Conservation (phyloP, 2,888 invertebrate genomes). For the Aphidius colemani region DNA sequence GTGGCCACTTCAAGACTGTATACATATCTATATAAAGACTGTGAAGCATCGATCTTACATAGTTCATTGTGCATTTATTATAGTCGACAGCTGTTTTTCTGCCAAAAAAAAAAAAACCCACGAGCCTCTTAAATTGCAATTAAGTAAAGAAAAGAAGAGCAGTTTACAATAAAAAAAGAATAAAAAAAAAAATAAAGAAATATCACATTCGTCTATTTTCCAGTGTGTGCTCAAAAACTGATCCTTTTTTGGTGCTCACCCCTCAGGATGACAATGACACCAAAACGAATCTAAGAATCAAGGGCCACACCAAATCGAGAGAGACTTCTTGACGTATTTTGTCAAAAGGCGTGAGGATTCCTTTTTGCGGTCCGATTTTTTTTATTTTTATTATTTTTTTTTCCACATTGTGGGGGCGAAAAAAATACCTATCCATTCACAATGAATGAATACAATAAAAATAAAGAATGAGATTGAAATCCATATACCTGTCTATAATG, state of each 20-base stretch:
- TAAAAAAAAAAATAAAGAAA: slow-evolving; percentile 4
- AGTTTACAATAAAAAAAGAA: too few species aligned
- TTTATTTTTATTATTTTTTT: slow-evolving; percentile 12
- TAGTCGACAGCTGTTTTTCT: slow-evolving; percentile 33
- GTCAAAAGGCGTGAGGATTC: slow-evolving; percentile 45
- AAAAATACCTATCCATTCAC: background rate
- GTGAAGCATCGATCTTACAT: slow-evolving; percentile 24
- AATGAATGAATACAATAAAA: slow-evolving; percentile 9
- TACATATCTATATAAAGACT: background rate
- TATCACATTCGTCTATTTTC: slow-evolving; percentile 29
- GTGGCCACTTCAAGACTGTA: background rate
- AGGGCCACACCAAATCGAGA: slow-evolving; percentile 21
- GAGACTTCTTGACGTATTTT: slow-evolving; percentile 36
- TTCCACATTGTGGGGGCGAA: background rate
- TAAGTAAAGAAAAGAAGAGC: slow-evolving; percentile 29
- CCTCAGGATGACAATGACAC: slow-evolving; percentile 25
- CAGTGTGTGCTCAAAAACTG: slow-evolving; percentile 37
- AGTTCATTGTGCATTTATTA: slow-evolving; percentile 32
- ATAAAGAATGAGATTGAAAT: background rate
- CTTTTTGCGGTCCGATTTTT: slow-evolving; percentile 40
- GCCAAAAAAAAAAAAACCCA: slow-evolving; percentile 25
- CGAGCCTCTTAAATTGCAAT: slow-evolving; percentile 40
- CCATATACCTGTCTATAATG: slow-evolving; percentile 10
- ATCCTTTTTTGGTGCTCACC: slow-evolving; percentile 19
- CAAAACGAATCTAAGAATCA: slow-evolving; percentile 28